Evolutionary conservation across 2,797 vertebrate genomes (phyloP), one percentile per base, ranked within the genome.

Genomic region (Brotula barbata): DNA sequence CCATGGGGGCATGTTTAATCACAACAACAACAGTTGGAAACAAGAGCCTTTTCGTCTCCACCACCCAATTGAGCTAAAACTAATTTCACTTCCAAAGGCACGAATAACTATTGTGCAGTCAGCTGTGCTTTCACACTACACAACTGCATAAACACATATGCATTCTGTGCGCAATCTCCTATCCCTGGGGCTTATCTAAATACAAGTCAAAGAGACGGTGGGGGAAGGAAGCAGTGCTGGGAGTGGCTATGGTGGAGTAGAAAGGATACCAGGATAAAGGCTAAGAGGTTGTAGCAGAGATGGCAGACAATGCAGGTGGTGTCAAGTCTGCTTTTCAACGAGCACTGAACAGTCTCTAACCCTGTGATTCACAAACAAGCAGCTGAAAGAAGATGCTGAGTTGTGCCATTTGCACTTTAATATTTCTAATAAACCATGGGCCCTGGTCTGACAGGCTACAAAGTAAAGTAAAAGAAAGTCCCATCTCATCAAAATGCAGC

Each of bases 121-220:
- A 1, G 57, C 70, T 49, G 61, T 66, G 74, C 71, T 77, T 71
- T 77, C 77, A 79, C 58, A 69, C 58, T 56, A 70, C 68, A 66
- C 64, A 81, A 74, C 62, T 64, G 72, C 60, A 64, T 68, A 56
- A 58, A 51, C 64, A 68, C 6, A 56, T 23, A 75, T 47, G 58
- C 68, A 68, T 77, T 81, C 69, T 75, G 80, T 58, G 79, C 83
- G 77, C 64, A 74, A 64, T 74, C 77, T 71, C 79, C 82, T 85
- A 60, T 83, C 86, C 85, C 68, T 56, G 16, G 83, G 90, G 84
- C 78, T 73, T 80, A 78, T 88, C 79, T 73, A 89, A 86, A 89
- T 88, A 87, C 73, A 49, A 62, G 80, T 88, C 79, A 89, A 88
- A 88, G 78, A 82, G 76, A 81, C 63, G 78, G 81, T 83, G 75